Percentiles rank a stretch among this genome's conserved stretches.
Evolutionary conservation across 2,113 vertebrate species (phyloP).

Genomic region (Elephantulus edwardii): DNA sequence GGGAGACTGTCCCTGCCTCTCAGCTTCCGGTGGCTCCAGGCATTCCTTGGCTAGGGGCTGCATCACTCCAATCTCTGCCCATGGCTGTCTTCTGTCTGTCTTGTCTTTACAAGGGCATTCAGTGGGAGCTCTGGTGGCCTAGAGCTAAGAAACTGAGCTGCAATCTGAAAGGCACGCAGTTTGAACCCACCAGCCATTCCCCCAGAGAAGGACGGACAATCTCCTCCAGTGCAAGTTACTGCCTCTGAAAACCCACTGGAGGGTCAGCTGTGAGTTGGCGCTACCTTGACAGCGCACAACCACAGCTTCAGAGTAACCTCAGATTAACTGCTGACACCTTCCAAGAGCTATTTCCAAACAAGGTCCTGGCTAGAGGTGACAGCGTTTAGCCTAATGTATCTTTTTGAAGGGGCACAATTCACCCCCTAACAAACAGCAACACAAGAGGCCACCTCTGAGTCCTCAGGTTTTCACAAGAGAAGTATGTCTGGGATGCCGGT

Average conservation of each 20-base stretch:
- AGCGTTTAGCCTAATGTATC: background rate
- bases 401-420: background rate
- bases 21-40: background rate
- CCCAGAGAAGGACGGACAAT: too few relatives aligned
- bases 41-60: rapidly evolving
- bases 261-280: too few relatives aligned
- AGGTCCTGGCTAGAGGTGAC: background rate
- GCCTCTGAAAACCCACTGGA: too few relatives aligned
- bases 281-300: too few relatives aligned
- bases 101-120: too few relatives aligned
- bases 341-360: background rate
- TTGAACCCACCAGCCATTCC: too few relatives aligned
- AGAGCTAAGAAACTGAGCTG: too few relatives aligned
- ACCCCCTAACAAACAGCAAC: background rate
- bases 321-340: background rate
- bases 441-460: background rate
- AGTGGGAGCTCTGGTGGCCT: too few relatives aligned
- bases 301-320: background rate
- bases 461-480: background rate
- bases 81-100: background rate
- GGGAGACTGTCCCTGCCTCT: background rate
- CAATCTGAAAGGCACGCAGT: too few relatives aligned
- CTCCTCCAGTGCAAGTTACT: too few relatives aligned
- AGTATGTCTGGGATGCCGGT: background rate
- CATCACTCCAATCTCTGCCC: rapidly evolving